These are phyloP conservation scores for Neomorphus geoffroyi DNA, from an alignment of 2,797 vertebrate genomes.

Conservation along the genomic window DNA sequence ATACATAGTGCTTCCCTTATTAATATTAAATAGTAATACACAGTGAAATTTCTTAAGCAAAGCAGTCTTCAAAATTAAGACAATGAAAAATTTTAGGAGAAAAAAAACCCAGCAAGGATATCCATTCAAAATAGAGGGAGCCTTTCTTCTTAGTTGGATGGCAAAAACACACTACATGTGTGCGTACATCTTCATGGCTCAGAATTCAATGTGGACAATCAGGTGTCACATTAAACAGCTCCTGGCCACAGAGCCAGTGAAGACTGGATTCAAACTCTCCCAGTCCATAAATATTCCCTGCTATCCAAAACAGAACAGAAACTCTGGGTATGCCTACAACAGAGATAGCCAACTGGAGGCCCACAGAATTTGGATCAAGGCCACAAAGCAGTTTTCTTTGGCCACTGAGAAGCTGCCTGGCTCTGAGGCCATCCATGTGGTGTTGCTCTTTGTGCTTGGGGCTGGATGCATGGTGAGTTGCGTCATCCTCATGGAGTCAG, in stretches of 20 bases:
- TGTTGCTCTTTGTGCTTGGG: conserved; percentile 1
- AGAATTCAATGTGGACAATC: not conserved
- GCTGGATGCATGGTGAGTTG: not conserved
- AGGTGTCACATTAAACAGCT: not conserved
- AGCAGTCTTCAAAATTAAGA: not conserved
- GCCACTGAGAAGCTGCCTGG: conserved; percentile 21
- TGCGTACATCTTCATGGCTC: not conserved
- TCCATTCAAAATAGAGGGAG: not conserved
- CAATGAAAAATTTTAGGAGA: not conserved
- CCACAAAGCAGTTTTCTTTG: conserved; percentile 51
- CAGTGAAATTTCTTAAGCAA: not conserved
- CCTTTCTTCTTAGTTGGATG: not conserved
- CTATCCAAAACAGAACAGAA: conserved; percentile 46
- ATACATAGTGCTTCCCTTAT: not conserved
- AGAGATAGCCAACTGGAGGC: conserved; percentile 46
- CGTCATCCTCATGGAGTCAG: not conserved
- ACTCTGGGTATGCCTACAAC: conserved; percentile 9
- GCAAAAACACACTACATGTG: not conserved
- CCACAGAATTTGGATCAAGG: conserved; percentile 28
- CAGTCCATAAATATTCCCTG: not conserved
- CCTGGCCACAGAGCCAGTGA: not conserved
- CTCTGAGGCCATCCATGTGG: not conserved
- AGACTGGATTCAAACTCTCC: not conserved
- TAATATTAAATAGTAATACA: not conserved
- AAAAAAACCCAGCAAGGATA: not conserved